Evolutionary conservation across 2,888 invertebrate species (phyloP).

Genomic region (Aproaerema taeniolella): DNA sequence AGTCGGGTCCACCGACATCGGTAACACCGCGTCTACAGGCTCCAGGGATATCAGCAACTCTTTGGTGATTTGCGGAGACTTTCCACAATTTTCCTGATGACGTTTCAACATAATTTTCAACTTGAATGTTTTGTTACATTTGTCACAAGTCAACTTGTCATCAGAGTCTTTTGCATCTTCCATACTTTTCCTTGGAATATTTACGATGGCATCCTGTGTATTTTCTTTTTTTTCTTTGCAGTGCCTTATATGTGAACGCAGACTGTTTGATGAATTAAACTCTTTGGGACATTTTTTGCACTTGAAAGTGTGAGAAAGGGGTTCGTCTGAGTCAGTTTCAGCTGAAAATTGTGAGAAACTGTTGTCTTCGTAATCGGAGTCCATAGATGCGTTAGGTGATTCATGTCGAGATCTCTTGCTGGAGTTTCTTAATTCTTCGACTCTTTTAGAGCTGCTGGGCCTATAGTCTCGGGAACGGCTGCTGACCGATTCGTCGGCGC

Average conservation of each 20-base stretch:
- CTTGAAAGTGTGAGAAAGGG: constrained; percentile 35
- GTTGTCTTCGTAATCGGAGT: constrained; percentile 58
- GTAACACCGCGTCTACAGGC: constrained; percentile 43
- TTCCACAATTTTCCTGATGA: constrained; percentile 48
- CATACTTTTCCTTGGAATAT: constrained; percentile 23
- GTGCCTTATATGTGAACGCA: constrained; percentile 43
- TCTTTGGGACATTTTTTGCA: constrained; percentile 48
- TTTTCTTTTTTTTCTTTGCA: constrained; percentile 25
- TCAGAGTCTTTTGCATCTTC: constrained; percentile 42
- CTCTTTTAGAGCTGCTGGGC: constrained; percentile 47
- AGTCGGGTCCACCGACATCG: constrained; percentile 8
- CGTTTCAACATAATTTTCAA: constrained; percentile 69
- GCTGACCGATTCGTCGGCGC: constrained; percentile 46
- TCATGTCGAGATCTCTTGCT: constrained; percentile 43
- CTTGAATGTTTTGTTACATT: constrained; percentile 62
- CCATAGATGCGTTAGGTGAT: constrained; percentile 30
- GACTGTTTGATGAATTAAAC: constrained; percentile 36
- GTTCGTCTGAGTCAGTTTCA: constrained; percentile 63
- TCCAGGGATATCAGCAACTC: constrained; percentile 52
- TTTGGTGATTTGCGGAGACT: constrained; percentile 35
- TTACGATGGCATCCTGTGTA: constrained; percentile 18
- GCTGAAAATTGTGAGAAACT: constrained; percentile 44
- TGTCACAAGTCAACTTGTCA: constrained; percentile 51
- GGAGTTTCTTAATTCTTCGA: constrained; percentile 47
- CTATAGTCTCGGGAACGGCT: constrained; percentile 47